Base-by-base conservation (phyloP, 2,113 vertebrate species). In the Corvus cornix region DNA sequence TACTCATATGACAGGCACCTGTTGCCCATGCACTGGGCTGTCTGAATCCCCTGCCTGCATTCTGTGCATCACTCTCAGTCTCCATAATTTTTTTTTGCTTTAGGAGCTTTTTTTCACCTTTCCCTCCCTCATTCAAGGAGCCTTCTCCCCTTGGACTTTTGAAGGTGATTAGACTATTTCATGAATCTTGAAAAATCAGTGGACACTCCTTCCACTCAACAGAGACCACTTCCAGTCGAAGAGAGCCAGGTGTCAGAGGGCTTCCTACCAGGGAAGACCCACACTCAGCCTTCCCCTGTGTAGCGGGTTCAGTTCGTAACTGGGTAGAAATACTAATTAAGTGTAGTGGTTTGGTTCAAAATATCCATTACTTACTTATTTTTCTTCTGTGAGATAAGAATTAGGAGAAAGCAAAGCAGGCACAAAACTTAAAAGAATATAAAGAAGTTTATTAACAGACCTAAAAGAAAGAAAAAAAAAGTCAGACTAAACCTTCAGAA, bases 181-280 rank as follows among this genome's bases (percentile, higher is more conserved):
- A 2, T 41, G 5, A 31, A 81, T 39, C 52, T 55, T 63, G 68
- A 53, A 66, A 91, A 90, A 48, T 41, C 10, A 3, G 10, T 14
- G 22, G 12, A 82, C 0, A 53, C 4, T 10, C 18, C 19, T 52
- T 79, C 30, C 52, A 48, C 23, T 66, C 0, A 2, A 58, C 1
- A 46, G 12, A 79, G 2, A 37, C 7, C 21, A 8, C 31, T 52
- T 84, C 18, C 55, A 59, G 33, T 37, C 0, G 2, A 62, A 90
- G 56, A 68, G 7, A 84, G 6, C 3, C 2, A 6, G 14, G 27
- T 48, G 16, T n/a, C 72, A 75, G 58, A 81, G n/a, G 35, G 19
- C 22, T 1, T 76, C 43, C 76, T 7, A 0, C 11, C 58, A 68
- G 0, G 4, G 30, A 70, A 33, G 23, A 15, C 13, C 30, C 14